Evolutionary conservation across 2,113 vertebrate species (phyloP), one percentile per base, ranked within the genome.

Genomic region (Psilopsiagon aurifrons): DNA sequence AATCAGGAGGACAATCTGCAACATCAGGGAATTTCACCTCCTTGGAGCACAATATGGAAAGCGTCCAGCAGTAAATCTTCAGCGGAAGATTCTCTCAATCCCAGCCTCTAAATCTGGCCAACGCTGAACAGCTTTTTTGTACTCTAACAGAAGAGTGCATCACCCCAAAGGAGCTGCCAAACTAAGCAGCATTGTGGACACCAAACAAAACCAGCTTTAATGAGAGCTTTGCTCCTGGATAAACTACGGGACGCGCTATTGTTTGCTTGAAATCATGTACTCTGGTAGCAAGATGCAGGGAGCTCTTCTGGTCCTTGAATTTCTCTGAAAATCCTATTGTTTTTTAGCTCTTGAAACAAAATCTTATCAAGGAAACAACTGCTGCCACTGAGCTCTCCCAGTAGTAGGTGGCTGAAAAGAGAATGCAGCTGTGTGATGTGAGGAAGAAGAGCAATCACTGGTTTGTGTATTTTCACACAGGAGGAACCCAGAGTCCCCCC

Each of bases 61-160:
- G 31, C 64, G 24, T 41, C 91, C 89, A 89, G 89, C 69, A 91
- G 57, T 82, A 92, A 94, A 87, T 84, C 69, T 81, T 62, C 70
- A 71, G 89, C 7, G 11, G 92, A 95, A 96, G 94, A 87, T 75
- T 57, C 66, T 95, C 93, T 91, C 83, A 94, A 13, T 82, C 86
- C 89, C 83, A 15, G 89, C 44, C 73, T 92, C 91, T 71, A n/a
- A 86, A 96, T 92, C 89, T 97, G 96, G 95, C 92, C 96, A 84
- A 92, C 87, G 52, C 83, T 96, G 93, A 96, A 95, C 51, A 20
- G 92, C 29, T 47, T 84, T 96, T 95, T 95, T 97, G 87, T 97
- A 33, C 63, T 88, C 59, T 64, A 43, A 82, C 41, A 96, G 63
- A 70, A 76, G 82, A 97, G 82, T 74, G 74, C 91, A 97, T 95